Evolutionary conservation across 2,797 vertebrate genomes (phyloP).

Genomic region (Gambusia yucatana): DNA sequence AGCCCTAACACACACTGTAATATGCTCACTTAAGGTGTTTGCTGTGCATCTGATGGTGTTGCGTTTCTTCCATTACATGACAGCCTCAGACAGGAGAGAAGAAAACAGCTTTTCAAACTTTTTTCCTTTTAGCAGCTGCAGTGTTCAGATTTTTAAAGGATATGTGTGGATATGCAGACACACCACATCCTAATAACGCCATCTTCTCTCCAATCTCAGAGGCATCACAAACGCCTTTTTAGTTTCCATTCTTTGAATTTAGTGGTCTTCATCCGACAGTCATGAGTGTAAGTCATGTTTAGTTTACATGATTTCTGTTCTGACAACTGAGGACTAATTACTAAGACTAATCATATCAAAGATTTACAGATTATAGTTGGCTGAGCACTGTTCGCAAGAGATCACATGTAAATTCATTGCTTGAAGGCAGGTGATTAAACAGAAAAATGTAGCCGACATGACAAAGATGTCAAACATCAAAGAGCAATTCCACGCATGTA

Average conservation of each 20-base stretch:
- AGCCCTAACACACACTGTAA: not conserved
- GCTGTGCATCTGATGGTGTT: not conserved
- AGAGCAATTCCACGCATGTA: not conserved
- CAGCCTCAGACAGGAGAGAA: not conserved
- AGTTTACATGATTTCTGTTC: constrained; percentile 15
- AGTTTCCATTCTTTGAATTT: constrained; percentile 13
- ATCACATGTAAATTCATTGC: not conserved
- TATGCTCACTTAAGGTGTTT: not conserved
- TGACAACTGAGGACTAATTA: constrained; percentile 24
- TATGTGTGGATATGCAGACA: constrained; percentile 2
- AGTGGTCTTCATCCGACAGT: constrained; percentile 12
- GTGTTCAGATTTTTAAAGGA: constrained; percentile 1
- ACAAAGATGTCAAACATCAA: constrained; percentile 1
- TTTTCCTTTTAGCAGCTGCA: not conserved
- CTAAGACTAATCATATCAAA: constrained; percentile 36
- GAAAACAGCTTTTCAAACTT: not conserved
- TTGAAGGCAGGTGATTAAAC: not conserved
- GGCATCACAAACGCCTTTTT: not conserved
- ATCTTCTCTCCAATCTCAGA: not conserved
- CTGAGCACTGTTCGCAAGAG: not conserved
- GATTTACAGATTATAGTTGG: constrained; percentile 5
- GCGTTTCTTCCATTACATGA: not conserved
- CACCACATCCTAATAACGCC: not conserved
- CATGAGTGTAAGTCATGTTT: constrained; percentile 22
- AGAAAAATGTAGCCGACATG: constrained; percentile 2